phyloP scores from a whole-genome alignment of 2,888 invertebrate species.

The Watsonalla binaria region DNA sequence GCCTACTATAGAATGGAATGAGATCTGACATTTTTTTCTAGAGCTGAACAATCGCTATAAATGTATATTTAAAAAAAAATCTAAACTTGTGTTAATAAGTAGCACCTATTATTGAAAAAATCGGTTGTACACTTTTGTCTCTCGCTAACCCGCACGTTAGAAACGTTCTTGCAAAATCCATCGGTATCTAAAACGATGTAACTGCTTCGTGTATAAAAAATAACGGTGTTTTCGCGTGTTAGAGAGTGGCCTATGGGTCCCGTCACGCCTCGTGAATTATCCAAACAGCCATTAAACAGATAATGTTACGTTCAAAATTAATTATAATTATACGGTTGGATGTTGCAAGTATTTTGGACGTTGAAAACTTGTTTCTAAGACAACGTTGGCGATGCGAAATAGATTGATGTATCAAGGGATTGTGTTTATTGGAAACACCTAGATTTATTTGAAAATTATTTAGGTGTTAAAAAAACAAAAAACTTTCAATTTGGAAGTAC shows the following conservation, averaged over 20 bases:
- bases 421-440: background rate
- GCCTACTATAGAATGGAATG: no score
- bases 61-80: no score
- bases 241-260: slow-evolving; percentile 38
- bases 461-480: no score
- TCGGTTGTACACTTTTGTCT: no score
- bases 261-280: slow-evolving; percentile 45
- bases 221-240: slow-evolving; percentile 26
- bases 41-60: no score
- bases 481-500: no score
- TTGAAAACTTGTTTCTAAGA: slow-evolving; percentile 17
- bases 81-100: no score
- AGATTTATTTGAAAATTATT: no score
- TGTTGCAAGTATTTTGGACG: slow-evolving; percentile 24
- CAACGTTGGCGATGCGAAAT: background rate
- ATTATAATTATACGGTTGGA: slow-evolving; percentile 53
- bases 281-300: slow-evolving; percentile 40
- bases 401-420: background rate
- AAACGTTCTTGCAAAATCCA: background rate
- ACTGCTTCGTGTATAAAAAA: slow-evolving; percentile 3
- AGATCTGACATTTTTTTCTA: no score
- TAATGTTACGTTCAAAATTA: slow-evolving; percentile 51
- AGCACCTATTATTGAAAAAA: no score
- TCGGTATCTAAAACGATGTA: background rate
- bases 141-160: no score